Percentiles rank a stretch among this genome's conserved stretches.
Conservation (phyloP, 2,797 vertebrate species). For the Sebastes matsubarae region DNA sequence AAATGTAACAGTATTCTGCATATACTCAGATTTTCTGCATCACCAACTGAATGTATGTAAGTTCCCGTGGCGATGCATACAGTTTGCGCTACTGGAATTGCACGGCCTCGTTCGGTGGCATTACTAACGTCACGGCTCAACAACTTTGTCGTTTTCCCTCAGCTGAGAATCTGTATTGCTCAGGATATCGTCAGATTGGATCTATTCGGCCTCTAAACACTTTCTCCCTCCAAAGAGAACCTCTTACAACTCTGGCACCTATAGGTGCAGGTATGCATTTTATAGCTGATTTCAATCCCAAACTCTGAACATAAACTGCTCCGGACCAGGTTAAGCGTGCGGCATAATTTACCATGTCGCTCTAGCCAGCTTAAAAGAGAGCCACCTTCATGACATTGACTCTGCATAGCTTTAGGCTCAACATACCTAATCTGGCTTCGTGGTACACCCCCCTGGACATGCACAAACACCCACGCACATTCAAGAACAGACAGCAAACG, state of each 20-base stretch:
- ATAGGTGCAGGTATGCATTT: neutral
- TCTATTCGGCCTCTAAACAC: neutral
- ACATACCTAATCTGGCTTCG: neutral
- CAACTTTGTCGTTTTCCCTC: neutral
- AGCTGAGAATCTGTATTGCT: neutral
- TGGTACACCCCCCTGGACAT: neutral
- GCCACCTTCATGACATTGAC: neutral
- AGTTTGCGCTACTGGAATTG: neutral
- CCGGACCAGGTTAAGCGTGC: neutral
- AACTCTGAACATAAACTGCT: neutral
- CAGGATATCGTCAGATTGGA: neutral
- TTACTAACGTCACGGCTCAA: neutral
- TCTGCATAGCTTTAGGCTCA: neutral
- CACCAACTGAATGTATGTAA: too few relatives aligned
- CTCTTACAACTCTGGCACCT: neutral
- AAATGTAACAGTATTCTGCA: neutral
- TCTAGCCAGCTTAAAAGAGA: neutral
- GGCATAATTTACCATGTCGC: neutral
- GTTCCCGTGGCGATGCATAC: too few relatives aligned
- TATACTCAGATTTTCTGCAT: neutral
- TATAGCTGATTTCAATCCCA: neutral
- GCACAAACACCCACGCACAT: constrained; percentile 13
- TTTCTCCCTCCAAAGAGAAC: neutral
- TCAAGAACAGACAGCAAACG: constrained; percentile 15
- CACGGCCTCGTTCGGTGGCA: neutral